Base-by-base conservation (phyloP, 1,140 invertebrate genomes). In the Polyergus mexicanus region DNA sequence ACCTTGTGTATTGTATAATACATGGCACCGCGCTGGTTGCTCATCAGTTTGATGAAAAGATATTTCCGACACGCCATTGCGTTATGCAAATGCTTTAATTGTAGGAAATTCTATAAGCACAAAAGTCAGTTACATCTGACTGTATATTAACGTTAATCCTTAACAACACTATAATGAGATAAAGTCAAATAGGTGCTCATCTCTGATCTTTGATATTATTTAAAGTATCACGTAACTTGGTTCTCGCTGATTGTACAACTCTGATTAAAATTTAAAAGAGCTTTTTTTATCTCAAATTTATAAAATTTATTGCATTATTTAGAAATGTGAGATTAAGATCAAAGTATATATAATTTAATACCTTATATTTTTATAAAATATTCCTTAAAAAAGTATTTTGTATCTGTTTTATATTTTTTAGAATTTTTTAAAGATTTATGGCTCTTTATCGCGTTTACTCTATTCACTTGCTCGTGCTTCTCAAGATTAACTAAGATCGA, bases 11-110 rank as follows among this genome's bases (percentile, higher is more conserved):
- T n/a, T n/a, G n/a, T 81, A 81, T 72, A 81, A 81, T 72, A 72
- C 51, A 44, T 11, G 3, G 51, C 51, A 69, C 35, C 35, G 22
- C 28, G 69, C 77, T 66, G 84, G 91, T 91, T 88, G 92, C 90
- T 93, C 93, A 93, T 93, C 90, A 92, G 91, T 94, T 94, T 92
- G 93, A 94, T 94, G 93, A 94, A 92, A 91, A 93, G 92, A 93
- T 92, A 94, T 92, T 93, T 90, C 88, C 90, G 91, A 91, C 92
- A 94, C 92, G 93, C 90, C 86, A 92, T 88, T 62, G 28, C 71
- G 75, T 56, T 86, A 84, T 87, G 87, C 71, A 84, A 72, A 86
- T 66, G 69, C 38, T 86, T 51, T 88, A 88, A 81, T 74, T 88
- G 76, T 68, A 72, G 51, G 19, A 81, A 81, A 81, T 72, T 81